Evolutionary conservation across 2,113 vertebrate species (phyloP).

Genomic region (Anarrhichthys ocellatus): DNA sequence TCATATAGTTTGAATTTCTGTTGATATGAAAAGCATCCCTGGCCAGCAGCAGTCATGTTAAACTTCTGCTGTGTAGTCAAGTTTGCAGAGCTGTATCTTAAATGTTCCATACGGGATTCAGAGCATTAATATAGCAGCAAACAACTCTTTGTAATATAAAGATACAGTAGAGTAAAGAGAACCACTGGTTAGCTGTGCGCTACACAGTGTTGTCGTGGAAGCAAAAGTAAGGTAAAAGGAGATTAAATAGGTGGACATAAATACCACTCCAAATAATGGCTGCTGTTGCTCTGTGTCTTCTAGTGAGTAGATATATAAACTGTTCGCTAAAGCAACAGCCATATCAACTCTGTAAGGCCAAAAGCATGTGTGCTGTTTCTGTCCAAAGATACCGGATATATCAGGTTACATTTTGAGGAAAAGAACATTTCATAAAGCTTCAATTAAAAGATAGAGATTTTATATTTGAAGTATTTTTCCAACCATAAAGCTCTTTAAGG

Average conservation of each 20-base stretch:
- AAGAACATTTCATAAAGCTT: background rate
- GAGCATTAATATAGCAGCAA: background rate
- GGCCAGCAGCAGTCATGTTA: background rate
- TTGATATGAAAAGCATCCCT: too few species aligned
- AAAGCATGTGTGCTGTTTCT: background rate
- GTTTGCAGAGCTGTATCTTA: background rate
- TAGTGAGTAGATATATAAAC: background rate
- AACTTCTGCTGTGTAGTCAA: background rate
- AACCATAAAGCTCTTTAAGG: background rate
- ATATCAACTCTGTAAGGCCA: background rate
- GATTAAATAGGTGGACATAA: too few species aligned
- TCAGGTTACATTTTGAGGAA: background rate
- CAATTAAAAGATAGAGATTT: background rate
- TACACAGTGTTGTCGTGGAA: too few species aligned
- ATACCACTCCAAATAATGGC: too few species aligned
- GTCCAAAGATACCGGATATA: background rate
- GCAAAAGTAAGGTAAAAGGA: too few species aligned
- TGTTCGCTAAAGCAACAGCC: background rate
- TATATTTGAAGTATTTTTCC: background rate
- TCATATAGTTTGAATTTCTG: background rate
- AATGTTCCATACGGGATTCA: background rate
- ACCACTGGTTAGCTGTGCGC: too few species aligned
- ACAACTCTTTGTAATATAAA: too few species aligned
- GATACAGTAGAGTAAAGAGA: background rate
- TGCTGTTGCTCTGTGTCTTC: background rate